phyloP scores from a whole-genome alignment of 1,140 invertebrate species.

The Heterodera carotae region DNA sequence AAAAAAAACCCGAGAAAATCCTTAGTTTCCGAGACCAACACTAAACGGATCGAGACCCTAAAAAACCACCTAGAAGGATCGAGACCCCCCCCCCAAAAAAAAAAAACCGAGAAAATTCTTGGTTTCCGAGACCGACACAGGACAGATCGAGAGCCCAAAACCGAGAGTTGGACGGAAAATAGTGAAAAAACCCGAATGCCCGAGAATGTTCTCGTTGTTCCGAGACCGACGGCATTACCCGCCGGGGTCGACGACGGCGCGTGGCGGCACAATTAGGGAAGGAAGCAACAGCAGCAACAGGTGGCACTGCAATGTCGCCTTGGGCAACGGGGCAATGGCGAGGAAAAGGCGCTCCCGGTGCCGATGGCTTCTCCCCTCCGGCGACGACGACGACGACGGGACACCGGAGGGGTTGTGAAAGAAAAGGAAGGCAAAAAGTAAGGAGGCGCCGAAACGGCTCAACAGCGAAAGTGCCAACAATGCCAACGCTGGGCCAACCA shows the following conservation, averaged over 20 bases:
- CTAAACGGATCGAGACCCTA: no score
- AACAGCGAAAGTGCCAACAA: slow-evolving; percentile 48
- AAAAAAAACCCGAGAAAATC: no score
- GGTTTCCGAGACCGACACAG: no score
- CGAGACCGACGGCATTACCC: no score
- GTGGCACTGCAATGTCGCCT: slow-evolving; percentile 53
- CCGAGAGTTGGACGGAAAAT: background rate
- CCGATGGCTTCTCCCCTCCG: slow-evolving; percentile 27
- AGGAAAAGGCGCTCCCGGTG: slow-evolving; percentile 54
- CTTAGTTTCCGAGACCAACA: no score
- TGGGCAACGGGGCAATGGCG: slow-evolving; percentile 50
- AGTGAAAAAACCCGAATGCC: slow-evolving; percentile 37
- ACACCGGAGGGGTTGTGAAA: background rate
- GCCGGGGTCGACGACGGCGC: no score
- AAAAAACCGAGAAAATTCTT: no score
- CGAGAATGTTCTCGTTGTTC: no score
- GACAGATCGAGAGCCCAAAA: no score
- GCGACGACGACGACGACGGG: slow-evolving; percentile 26
- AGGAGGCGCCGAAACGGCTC: slow-evolving; percentile 35
- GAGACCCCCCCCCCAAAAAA: no score
- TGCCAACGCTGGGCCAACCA: slow-evolving; percentile 45
- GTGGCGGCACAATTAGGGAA: slow-evolving; percentile 42
- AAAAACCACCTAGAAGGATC: no score
- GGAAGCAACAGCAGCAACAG: no score
- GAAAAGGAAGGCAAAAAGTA: slow-evolving; percentile 15